Conservation (phyloP, 2,797 vertebrate genomes). For the Valencia hispanica region DNA sequence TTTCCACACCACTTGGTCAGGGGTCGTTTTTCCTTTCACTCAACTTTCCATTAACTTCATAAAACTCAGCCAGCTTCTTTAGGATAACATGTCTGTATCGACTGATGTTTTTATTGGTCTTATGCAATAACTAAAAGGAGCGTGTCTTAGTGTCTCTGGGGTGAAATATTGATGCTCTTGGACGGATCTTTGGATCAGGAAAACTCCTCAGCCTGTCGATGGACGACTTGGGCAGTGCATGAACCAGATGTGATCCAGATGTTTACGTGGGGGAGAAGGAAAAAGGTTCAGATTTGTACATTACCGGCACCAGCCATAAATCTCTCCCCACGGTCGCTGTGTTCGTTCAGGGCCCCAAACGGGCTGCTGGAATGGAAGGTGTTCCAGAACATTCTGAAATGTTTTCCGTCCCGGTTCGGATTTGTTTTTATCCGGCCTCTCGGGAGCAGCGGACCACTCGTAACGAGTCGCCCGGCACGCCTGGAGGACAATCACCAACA, state of each 20-base stretch:
- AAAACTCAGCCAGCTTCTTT: no score
- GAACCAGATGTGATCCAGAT: background rate
- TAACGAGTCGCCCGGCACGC: slow-evolving; percentile 40
- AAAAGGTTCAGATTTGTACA: background rate
- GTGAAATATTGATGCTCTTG: background rate
- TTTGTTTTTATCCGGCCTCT: slow-evolving; percentile 1
- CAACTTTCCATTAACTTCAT: background rate
- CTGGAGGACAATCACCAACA: slow-evolving; percentile 56
- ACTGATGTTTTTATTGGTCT: no score
- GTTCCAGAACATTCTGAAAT: background rate
- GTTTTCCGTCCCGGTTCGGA: background rate
- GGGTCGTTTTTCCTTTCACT: background rate
- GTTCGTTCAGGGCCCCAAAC: background rate
- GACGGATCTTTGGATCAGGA: background rate
- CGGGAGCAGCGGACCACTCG: slow-evolving; percentile 49
- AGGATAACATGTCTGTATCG: no score
- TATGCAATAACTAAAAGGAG: no score
- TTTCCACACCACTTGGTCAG: background rate
- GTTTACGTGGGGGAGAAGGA: background rate
- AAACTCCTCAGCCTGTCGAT: background rate
- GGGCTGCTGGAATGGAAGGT: background rate
- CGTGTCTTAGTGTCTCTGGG: background rate
- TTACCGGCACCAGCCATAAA: background rate
- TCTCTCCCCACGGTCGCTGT: background rate
- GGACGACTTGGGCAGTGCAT: background rate